Evolutionary conservation across 2,888 invertebrate genomes (phyloP).

Genomic region (Caenorhabditis wallacei): DNA sequence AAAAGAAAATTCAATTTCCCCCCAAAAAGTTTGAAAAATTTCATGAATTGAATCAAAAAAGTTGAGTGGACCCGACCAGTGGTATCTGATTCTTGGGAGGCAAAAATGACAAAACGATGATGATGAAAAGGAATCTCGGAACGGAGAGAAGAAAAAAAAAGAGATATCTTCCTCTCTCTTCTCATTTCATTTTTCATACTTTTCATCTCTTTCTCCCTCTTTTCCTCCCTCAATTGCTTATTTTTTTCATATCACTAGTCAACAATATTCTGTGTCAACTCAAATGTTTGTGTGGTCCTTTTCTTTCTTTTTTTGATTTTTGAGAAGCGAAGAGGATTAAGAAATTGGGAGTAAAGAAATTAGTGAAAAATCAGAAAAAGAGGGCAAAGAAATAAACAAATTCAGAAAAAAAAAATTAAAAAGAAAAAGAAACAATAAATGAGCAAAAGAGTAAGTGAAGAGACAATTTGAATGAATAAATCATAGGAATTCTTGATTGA

Average conservation of each 20-base stretch:
- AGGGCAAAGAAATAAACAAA: conserved; percentile 27
- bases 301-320: conserved; percentile 12
- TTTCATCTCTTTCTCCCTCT: background rate
- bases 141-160: conserved; percentile 5
- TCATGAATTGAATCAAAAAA: background rate
- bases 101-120: conserved; percentile 49
- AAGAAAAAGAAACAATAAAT: background rate
- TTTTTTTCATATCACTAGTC: conserved; percentile 51
- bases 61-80: conserved; percentile 2
- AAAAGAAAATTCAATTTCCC: background rate
- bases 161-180: conserved; percentile 4
- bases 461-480: background rate
- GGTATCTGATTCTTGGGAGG: conserved; percentile 22
- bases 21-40: background rate
- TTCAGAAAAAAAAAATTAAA: background rate
- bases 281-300: conserved; percentile 54
- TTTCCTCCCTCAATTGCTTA: conserved; percentile 4
- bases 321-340: conserved; percentile 1
- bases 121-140: conserved; percentile 18
- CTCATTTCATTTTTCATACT: background rate
- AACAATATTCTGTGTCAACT: conserved; percentile 15
- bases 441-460: background rate
- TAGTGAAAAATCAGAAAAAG: too few relatives aligned
- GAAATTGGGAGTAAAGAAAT: conserved; percentile 20
- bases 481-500: too few relatives aligned